A percentile compares a stretch with the other conserved stretches of the same genome.
phyloP scores from a whole-genome alignment of 1,140 invertebrate genomes.

The Platorchestia sp. region DNA sequence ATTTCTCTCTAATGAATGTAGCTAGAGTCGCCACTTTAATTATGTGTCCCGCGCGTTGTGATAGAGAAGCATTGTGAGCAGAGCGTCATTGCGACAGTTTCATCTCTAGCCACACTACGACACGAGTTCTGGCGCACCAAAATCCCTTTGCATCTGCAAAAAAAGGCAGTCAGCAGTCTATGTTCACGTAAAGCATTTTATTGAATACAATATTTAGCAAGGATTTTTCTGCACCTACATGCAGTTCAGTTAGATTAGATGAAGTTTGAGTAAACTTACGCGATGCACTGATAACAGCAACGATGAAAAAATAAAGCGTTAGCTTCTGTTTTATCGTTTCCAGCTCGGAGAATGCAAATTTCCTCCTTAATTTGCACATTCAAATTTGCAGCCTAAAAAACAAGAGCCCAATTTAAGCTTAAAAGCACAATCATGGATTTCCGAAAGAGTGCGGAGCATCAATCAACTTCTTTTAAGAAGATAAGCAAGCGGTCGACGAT shows the following conservation, averaged over 20 bases:
- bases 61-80: background rate
- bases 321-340: background rate
- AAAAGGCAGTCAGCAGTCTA: background rate
- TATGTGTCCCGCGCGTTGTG: background rate
- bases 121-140: background rate
- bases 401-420: background rate
- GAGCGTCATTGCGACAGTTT: background rate
- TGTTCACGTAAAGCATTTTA: background rate
- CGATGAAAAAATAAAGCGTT: background rate
- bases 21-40: background rate
- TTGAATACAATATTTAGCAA: background rate
- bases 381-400: background rate
- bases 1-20: slow-evolving; percentile 32
- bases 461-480: background rate
- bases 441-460: background rate
- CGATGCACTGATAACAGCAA: background rate
- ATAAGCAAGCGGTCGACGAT: background rate
- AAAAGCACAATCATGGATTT: background rate
- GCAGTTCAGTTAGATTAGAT: background rate
- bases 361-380: background rate
- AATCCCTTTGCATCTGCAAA: background rate
- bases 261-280: background rate
- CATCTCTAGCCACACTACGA: background rate
- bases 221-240: background rate
- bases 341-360: background rate